Conservation (phyloP, 35 echinoderm and acorn worm species). For the Heliocidaris erythrogramma region DNA sequence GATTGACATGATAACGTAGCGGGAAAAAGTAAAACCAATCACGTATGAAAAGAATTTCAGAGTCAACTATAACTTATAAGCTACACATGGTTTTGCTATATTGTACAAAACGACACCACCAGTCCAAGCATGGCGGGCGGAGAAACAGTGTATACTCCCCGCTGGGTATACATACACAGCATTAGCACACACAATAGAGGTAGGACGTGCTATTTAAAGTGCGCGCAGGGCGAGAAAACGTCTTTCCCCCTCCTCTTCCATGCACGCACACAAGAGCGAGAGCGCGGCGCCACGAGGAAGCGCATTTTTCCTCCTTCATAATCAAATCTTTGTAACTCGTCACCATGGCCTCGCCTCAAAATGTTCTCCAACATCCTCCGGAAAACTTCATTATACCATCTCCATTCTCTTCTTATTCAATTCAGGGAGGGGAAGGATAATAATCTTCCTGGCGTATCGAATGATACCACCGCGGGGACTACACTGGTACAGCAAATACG, state of each 20-base stretch:
- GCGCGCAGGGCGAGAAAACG: not conserved
- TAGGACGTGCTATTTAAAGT: not conserved
- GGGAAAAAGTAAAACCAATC: too few species aligned
- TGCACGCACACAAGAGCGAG: not conserved
- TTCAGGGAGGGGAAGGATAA: not conserved
- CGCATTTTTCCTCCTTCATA: not conserved
- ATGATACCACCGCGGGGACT: not conserved
- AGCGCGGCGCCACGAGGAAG: not conserved
- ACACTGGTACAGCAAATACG: not conserved
- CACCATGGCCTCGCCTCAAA: not conserved
- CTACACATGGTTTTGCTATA: too few species aligned
- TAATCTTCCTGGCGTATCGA: slow-evolving; percentile 4
- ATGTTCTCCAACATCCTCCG: not conserved
- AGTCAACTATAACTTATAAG: too few species aligned
- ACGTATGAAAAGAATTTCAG: too few species aligned
- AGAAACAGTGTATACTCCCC: not conserved
- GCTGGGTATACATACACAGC: not conserved
- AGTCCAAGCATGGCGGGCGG: not conserved
- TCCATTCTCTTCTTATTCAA: not conserved
- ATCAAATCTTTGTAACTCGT: not conserved
- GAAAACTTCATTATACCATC: not conserved
- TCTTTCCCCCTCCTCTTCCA: not conserved
- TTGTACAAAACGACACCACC: not conserved
- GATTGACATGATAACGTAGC: too few species aligned
- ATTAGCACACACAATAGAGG: not conserved